phyloP scores from a whole-genome alignment of 1,140 invertebrate species.

The Zophobas atratus region DNA sequence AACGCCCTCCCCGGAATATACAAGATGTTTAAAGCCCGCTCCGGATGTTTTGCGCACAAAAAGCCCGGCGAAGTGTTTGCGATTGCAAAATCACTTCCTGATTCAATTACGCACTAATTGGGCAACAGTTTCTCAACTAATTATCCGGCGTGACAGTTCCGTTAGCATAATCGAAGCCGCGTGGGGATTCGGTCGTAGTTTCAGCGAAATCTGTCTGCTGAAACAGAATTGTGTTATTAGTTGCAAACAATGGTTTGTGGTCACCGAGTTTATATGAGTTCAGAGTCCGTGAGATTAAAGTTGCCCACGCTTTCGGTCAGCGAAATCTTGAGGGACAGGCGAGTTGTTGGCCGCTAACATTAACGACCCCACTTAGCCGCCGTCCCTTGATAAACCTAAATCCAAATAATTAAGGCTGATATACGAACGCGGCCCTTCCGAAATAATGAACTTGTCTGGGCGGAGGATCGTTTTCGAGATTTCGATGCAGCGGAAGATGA shows the following conservation, averaged over 20 bases:
- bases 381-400: slow-evolving; percentile 50
- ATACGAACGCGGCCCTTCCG: slow-evolving; percentile 33
- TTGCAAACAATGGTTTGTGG: slow-evolving; percentile 57
- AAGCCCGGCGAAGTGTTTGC: neutral
- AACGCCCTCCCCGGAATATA: slow-evolving; percentile 12
- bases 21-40: slow-evolving; percentile 24
- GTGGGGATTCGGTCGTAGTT: slow-evolving; percentile 4
- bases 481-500: no score
- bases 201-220: slow-evolving; percentile 45
- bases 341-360: slow-evolving; percentile 42
- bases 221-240: slow-evolving; percentile 55
- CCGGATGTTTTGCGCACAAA: slow-evolving; percentile 1
- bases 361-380: slow-evolving; percentile 44
- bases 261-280: slow-evolving; percentile 50
- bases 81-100: slow-evolving; percentile 6
- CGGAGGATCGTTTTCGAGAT: no score
- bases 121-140: slow-evolving; percentile 20
- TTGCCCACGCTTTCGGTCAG: slow-evolving; percentile 50
- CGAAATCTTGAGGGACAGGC: slow-evolving; percentile 53
- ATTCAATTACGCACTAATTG: slow-evolving; percentile 1
- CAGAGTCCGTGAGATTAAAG: slow-evolving; percentile 55
- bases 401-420: slow-evolving; percentile 50
- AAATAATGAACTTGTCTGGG: slow-evolving; percentile 43
- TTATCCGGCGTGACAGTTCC: slow-evolving; percentile 10
- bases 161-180: slow-evolving; percentile 21